phyloP scores from a whole-genome alignment of 1,140 invertebrate genomes.

The Zaprionus vittiger region DNA sequence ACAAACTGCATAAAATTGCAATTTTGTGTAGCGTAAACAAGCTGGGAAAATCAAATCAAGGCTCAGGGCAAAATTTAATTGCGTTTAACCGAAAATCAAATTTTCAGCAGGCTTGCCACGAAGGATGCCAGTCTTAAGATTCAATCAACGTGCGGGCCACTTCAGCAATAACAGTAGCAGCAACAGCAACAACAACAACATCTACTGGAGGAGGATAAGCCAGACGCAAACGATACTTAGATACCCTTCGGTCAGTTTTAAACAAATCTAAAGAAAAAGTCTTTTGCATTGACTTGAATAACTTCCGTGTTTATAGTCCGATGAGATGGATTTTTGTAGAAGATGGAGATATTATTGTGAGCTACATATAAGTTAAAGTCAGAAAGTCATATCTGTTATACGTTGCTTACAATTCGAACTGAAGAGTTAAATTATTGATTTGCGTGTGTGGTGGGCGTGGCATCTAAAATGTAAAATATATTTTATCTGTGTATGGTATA shows the following conservation, averaged over 20 bases:
- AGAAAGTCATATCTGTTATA: not conserved
- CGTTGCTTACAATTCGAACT: no score
- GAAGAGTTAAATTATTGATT: no score
- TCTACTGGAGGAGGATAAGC: not conserved
- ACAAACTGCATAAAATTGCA: constrained; percentile 71
- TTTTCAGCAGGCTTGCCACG: constrained; percentile 52
- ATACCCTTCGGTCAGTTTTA: no score
- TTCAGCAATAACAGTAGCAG: constrained; percentile 31
- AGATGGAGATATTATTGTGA: no score
- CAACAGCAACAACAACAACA: constrained; percentile 63
- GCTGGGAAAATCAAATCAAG: constrained; percentile 63
- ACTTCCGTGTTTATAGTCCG: no score
- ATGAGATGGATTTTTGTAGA: no score
- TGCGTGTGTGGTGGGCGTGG: no score
- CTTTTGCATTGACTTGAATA: not conserved
- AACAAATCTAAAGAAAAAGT: no score
- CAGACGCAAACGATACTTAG: not conserved
- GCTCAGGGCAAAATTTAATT: constrained; percentile 76
- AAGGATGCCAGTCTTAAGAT: constrained; percentile 58
- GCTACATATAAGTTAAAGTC: not conserved
- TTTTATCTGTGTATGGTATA: no score
- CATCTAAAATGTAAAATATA: no score
- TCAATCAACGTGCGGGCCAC: constrained; percentile 66
- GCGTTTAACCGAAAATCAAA: constrained; percentile 80
- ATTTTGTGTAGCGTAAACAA: constrained; percentile 69